Evolutionary conservation across 1,140 invertebrate species (phyloP).

Genomic region (Bombus huntii): DNA sequence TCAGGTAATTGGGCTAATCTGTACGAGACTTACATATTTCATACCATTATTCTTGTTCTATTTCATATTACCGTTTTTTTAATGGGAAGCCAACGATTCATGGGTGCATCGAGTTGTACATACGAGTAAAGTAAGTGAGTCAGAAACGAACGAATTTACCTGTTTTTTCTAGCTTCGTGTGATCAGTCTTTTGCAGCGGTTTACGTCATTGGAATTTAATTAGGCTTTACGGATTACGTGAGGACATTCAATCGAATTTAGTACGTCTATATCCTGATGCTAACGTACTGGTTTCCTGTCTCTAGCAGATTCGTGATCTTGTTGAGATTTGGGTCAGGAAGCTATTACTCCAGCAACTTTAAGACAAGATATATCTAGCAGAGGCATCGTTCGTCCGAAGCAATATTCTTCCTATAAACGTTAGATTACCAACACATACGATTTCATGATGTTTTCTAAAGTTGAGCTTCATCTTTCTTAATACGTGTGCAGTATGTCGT

Average conservation of each 20-base stretch:
- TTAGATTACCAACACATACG: not conserved
- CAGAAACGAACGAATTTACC: not conserved
- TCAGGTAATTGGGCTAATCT: no score
- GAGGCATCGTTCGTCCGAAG: not conserved
- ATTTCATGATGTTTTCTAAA: slow-evolving; percentile 5
- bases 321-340: slow-evolving; percentile 57
- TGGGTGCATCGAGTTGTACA: not conserved
- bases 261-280: slow-evolving; percentile 18
- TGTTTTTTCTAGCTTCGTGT: not conserved
- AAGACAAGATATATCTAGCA: slow-evolving; percentile 56
- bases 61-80: no score
- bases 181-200: slow-evolving; percentile 1
- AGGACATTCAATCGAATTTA: slow-evolving; percentile 42
- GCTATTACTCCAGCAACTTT: slow-evolving; percentile 51
- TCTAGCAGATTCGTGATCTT: slow-evolving; percentile 42
- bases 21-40: no score
- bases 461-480: not conserved
- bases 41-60: not conserved
- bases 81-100: not conserved
- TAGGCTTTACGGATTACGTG: slow-evolving; percentile 27
- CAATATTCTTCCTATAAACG: slow-evolving; percentile 37
- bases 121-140: not conserved
- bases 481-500: not conserved
- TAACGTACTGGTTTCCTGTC: slow-evolving; percentile 35
- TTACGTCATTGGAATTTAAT: slow-evolving; percentile 50